Conservation (phyloP, 2,888 invertebrate species). For the Theretra japonica region DNA sequence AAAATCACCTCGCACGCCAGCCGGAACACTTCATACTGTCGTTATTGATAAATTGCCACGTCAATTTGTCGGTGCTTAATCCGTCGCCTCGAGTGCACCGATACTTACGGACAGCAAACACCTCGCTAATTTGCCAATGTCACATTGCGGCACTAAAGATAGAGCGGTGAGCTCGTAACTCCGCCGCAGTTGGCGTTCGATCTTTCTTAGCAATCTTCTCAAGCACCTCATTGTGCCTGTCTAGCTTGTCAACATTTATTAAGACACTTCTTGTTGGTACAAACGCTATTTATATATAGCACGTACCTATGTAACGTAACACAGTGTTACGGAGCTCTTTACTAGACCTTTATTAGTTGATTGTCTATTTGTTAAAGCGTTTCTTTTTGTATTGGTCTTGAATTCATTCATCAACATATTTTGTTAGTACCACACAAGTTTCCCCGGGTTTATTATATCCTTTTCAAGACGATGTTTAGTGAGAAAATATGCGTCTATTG, state of each 20-base stretch:
- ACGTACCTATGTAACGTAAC: not conserved
- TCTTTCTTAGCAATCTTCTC: slow-evolving; percentile 14
- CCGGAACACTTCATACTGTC: slow-evolving; percentile 81
- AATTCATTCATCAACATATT: not conserved
- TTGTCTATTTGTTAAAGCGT: not conserved
- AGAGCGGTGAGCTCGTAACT: slow-evolving; percentile 35
- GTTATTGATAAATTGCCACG: slow-evolving; percentile 82
- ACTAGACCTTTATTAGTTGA: not conserved
- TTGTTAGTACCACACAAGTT: not conserved
- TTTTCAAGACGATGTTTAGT: no score
- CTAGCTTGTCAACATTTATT: not conserved
- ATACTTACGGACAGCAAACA: slow-evolving; percentile 43
- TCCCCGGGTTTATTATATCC: no score
- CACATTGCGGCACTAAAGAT: slow-evolving; percentile 53
- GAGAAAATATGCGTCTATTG: no score
- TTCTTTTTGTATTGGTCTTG: not conserved
- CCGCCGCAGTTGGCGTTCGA: not conserved
- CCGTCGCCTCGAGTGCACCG: slow-evolving; percentile 55
- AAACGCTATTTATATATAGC: not conserved
- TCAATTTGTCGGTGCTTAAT: slow-evolving; percentile 64
- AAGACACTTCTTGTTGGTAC: not conserved
- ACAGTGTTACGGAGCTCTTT: not conserved
- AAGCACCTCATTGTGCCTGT: slow-evolving; percentile 17
- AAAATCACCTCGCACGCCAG: slow-evolving; percentile 67
- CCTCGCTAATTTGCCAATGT: slow-evolving; percentile 56